These are phyloP conservation scores for Acanthaster planci DNA, from an alignment of 35 echinoderm and acorn worm species.

Conservation along the genomic window DNA sequence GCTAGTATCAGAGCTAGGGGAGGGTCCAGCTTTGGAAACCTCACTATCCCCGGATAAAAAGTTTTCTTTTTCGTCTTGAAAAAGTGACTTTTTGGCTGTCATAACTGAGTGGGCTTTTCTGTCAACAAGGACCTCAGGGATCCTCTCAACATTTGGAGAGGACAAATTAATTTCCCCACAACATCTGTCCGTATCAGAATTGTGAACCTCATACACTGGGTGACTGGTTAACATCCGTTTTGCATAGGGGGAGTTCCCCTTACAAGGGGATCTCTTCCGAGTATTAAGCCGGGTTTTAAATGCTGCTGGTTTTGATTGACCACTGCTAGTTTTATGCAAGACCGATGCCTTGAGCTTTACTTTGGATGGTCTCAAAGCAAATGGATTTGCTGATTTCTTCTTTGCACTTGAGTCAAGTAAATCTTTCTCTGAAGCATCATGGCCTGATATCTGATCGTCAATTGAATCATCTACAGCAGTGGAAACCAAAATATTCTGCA, in stretches of 20 bases:
- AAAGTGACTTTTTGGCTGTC: constrained; percentile 1
- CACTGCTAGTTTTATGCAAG: background rate
- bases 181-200: background rate
- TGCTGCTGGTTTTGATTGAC: background rate
- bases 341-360: background rate
- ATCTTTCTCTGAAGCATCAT: background rate
- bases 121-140: background rate
- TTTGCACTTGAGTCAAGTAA: background rate
- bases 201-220: background rate
- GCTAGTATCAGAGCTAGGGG: background rate
- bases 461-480: background rate
- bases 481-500: background rate
- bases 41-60: background rate
- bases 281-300: background rate
- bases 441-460: background rate
- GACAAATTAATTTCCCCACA: background rate
- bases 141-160: background rate
- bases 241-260: constrained; percentile 54
- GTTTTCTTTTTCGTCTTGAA: constrained; percentile 5
- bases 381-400: background rate
- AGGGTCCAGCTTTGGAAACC: no score
- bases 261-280: constrained; percentile 51
- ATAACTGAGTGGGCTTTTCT: background rate
- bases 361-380: constrained; percentile 29
- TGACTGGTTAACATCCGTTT: constrained; percentile 34